phyloP scores from a whole-genome alignment of 2,888 invertebrate species.

The Lithodes maja region DNA sequence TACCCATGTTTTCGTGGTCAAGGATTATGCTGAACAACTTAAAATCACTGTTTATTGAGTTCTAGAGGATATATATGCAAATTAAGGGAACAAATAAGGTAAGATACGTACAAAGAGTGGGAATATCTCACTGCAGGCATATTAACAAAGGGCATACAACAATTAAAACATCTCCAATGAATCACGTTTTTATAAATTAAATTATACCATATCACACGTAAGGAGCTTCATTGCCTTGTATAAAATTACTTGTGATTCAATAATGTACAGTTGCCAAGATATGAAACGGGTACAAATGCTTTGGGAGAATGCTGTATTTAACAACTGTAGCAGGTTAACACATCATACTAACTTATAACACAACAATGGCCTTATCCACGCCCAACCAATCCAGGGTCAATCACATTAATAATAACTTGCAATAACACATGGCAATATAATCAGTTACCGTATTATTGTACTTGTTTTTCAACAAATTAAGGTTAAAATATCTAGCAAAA shows the following conservation, averaged over 20 bases:
- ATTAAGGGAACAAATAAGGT: background rate
- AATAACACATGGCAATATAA: too few species aligned
- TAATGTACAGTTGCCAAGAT: background rate
- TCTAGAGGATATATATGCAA: background rate
- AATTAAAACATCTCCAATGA: background rate
- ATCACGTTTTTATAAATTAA: background rate
- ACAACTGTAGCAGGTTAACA: too few species aligned
- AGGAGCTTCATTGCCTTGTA: background rate
- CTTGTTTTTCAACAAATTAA: too few species aligned
- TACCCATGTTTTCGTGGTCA: conserved; percentile 19
- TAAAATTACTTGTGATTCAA: background rate
- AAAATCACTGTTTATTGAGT: background rate
- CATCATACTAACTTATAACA: too few species aligned
- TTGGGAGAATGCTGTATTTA: too few species aligned
- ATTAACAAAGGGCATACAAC: background rate
- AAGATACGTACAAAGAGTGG: background rate
- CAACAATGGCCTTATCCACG: too few species aligned
- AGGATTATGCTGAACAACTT: background rate
- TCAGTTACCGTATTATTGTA: too few species aligned
- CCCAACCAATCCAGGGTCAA: too few species aligned
- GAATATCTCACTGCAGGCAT: background rate
- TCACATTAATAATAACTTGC: too few species aligned
- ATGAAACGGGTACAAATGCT: too few species aligned
- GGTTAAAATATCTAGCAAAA: too few species aligned
- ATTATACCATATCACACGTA: background rate